These are phyloP conservation scores for Galerucella calmariensis DNA, from an alignment of 2,888 invertebrate species.

Conservation along the genomic window DNA sequence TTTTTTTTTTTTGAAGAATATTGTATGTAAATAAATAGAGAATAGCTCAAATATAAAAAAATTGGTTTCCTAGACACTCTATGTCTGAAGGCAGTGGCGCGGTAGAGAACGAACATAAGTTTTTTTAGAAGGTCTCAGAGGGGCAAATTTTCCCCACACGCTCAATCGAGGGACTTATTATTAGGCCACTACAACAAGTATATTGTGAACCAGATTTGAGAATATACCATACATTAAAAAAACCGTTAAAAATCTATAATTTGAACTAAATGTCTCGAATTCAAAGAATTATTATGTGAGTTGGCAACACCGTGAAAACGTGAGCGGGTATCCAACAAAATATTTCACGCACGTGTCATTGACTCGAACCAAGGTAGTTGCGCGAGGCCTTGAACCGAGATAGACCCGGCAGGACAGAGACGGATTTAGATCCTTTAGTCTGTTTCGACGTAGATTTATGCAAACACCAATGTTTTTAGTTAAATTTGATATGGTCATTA, in stretches of 20 bases:
- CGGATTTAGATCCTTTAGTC: slow-evolving; percentile 16
- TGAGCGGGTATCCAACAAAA: slow-evolving; percentile 36
- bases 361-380: slow-evolving; percentile 65
- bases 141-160: no score
- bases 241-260: background rate
- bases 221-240: no score
- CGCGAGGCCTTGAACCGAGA: slow-evolving; percentile 62
- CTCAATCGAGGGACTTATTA: no score
- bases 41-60: no score
- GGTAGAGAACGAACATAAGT: no score
- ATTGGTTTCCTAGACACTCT: no score
- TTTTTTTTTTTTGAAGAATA: no score
- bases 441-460: background rate
- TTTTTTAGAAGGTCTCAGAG: no score
- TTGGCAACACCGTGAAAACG: slow-evolving; percentile 30
- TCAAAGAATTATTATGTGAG: background rate
- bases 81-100: no score
- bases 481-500: background rate
- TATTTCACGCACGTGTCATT: slow-evolving; percentile 64
- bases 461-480: background rate
- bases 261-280: background rate
- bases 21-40: no score
- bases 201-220: no score
- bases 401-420: slow-evolving; percentile 28
- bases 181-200: no score